A percentile compares a stretch with the other conserved stretches of the same genome.
These are phyloP conservation scores for Anthopleura xanthogrammica DNA, from an alignment of 92 coral and sea anemone species.

Conservation along the genomic window DNA sequence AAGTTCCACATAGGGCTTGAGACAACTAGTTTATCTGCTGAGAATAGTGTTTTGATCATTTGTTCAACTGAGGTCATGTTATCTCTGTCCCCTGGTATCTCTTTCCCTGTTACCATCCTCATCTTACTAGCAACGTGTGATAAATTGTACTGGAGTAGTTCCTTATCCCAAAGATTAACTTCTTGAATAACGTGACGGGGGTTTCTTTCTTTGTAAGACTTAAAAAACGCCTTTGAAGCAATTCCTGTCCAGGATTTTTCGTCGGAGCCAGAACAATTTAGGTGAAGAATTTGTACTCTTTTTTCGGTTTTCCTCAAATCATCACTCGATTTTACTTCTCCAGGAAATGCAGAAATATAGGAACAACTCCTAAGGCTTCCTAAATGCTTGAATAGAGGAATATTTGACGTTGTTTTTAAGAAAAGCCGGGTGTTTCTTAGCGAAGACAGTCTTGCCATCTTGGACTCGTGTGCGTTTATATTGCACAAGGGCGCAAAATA, in stretches of 20 bases:
- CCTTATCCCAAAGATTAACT: conserved; percentile 89
- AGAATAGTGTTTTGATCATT: conserved; percentile 80
- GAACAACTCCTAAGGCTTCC: conserved; percentile 34
- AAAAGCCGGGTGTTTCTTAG: conserved; percentile 24
- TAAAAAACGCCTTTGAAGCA: conserved; percentile 72
- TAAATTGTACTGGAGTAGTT: conserved; percentile 75
- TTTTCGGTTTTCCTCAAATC: conserved; percentile 52
- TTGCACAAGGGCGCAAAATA: neutral
- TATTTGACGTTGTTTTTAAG: neutral
- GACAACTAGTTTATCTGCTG: conserved; percentile 87
- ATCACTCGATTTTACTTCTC: conserved; percentile 77
- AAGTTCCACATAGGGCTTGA: conserved; percentile 99
- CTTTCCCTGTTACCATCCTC: conserved; percentile 83
- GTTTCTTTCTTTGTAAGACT: conserved; percentile 58
- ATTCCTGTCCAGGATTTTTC: conserved; percentile 88
- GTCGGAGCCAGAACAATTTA: conserved; percentile 92
- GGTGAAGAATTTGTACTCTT: conserved; percentile 72
- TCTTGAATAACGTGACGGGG: conserved; percentile 65
- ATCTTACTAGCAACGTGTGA: conserved; percentile 96
- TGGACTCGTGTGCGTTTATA: conserved; percentile 9
- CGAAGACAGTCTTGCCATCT: conserved; percentile 31
- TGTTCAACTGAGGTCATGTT: conserved; percentile 75
- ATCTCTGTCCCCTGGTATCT: conserved; percentile 57
- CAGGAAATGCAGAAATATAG: conserved; percentile 78
- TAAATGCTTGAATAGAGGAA: neutral